Conservation (phyloP, 2,888 invertebrate genomes). For the Parnassius glacialis region DNA sequence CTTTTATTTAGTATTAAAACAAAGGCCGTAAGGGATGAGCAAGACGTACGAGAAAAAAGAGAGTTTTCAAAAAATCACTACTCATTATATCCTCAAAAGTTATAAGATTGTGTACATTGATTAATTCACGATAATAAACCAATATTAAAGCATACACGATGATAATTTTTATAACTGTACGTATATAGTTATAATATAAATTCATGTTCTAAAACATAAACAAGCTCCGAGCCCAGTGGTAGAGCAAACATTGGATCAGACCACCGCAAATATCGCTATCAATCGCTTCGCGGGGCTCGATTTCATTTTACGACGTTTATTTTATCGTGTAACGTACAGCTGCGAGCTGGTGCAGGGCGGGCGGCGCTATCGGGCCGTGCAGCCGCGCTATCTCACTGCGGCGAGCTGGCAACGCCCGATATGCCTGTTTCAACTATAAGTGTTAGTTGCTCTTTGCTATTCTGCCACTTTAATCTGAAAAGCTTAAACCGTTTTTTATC, state of each 20-base stretch:
- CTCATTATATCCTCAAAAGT: too few relatives aligned
- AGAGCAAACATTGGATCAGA: conserved; percentile 5
- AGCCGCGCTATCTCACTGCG: conserved; percentile 35
- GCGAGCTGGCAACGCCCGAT: conserved; percentile 25
- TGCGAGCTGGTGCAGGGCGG: conserved; percentile 36
- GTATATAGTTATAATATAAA: too few relatives aligned
- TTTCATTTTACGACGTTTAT: conserved; percentile 48
- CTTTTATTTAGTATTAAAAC: too few relatives aligned
- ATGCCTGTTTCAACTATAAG: conserved; percentile 25
- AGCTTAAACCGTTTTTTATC: conserved; percentile 17
- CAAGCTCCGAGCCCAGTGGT: neutral
- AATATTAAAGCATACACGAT: too few relatives aligned
- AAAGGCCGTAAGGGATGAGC: too few relatives aligned
- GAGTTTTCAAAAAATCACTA: too few relatives aligned
- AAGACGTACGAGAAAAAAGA: too few relatives aligned
- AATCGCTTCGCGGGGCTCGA: conserved; percentile 32
- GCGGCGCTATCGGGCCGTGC: conserved; percentile 41
- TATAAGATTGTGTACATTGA: too few relatives aligned
- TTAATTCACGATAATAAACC: too few relatives aligned
- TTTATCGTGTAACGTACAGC: conserved; percentile 38
- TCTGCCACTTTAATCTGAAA: conserved; percentile 11
- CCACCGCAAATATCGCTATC: conserved; percentile 28
- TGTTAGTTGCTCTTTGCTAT: conserved; percentile 22
- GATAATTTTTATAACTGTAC: too few relatives aligned
- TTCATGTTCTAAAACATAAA: too few relatives aligned